Conservation (phyloP, 2,113 vertebrate genomes). For the Castor canadensis region DNA sequence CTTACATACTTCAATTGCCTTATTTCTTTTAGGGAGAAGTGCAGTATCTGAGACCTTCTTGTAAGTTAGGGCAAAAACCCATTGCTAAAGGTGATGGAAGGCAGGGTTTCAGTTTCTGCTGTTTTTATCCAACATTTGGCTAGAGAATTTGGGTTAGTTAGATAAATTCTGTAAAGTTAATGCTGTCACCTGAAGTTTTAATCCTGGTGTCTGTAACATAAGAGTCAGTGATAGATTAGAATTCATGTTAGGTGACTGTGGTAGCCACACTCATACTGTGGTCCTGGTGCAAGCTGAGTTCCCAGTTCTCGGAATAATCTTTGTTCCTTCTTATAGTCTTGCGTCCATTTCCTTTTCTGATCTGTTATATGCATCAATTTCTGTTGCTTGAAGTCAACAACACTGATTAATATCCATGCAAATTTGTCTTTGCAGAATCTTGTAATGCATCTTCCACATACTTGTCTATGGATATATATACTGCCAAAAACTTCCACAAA, state of each 20-base stretch:
- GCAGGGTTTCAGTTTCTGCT: not conserved
- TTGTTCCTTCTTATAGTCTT: not conserved
- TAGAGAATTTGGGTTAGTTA: not conserved
- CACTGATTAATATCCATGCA: not conserved
- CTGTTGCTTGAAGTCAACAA: slow-evolving; percentile 27
- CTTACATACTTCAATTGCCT: not conserved
- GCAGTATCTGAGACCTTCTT: not conserved
- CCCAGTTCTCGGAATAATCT: not conserved
- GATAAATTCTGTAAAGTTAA: not conserved
- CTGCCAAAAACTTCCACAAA: slow-evolving; percentile 51
- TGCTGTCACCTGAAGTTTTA: not conserved
- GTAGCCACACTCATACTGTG: not conserved
- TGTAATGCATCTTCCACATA: not conserved
- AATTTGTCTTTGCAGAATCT: not conserved
- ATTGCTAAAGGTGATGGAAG: not conserved
- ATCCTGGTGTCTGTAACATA: not conserved
- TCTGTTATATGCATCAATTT: not conserved
- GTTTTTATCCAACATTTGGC: not conserved
- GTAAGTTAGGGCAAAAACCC: not conserved
- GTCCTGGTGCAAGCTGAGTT: not conserved
- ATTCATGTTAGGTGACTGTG: not conserved
- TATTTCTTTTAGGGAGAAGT: not conserved
- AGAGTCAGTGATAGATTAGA: not conserved
- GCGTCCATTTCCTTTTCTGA: not conserved
- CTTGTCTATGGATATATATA: not conserved